A percentile compares a stretch with the other conserved stretches of the same genome.
Conservation (phyloP, 2,888 invertebrate species). For the Vandiemenella viatica region DNA sequence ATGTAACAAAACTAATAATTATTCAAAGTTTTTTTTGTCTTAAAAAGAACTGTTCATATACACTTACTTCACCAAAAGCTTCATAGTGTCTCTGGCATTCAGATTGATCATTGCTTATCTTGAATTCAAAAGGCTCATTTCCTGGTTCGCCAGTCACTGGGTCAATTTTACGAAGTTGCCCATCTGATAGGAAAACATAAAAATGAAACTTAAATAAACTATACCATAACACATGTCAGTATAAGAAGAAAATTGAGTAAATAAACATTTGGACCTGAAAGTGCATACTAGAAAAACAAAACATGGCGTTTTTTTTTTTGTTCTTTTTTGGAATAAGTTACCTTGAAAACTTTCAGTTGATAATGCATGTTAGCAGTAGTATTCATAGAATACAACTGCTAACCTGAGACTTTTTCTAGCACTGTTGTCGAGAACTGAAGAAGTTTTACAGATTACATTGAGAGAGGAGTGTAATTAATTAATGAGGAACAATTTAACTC, state of each 20-base stretch:
- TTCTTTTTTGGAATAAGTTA: no score
- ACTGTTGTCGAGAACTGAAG: no score
- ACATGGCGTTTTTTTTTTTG: neutral
- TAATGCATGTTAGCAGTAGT: no score
- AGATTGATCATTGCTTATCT: slow-evolving; percentile 40
- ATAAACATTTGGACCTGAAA: neutral
- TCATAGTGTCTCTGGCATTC: slow-evolving; percentile 60
- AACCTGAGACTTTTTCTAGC: no score
- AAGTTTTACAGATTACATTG: no score
- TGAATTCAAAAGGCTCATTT: slow-evolving; percentile 45
- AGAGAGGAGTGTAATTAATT: no score
- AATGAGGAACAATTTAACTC: no score
- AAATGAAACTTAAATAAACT: neutral
- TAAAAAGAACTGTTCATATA: no score
- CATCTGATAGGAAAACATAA: slow-evolving; percentile 32
- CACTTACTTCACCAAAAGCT: slow-evolving; percentile 45
- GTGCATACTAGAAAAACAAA: neutral
- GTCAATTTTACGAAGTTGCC: slow-evolving; percentile 45
- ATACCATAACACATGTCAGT: neutral
- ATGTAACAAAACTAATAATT: no score
- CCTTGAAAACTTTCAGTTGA: no score
- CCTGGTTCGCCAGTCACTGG: slow-evolving; percentile 33
- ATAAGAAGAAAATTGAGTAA: neutral
- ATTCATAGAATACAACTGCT: no score
- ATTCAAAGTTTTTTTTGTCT: no score